Conservation (phyloP, 1,140 invertebrate species). For the Calephelis virginiensis region DNA sequence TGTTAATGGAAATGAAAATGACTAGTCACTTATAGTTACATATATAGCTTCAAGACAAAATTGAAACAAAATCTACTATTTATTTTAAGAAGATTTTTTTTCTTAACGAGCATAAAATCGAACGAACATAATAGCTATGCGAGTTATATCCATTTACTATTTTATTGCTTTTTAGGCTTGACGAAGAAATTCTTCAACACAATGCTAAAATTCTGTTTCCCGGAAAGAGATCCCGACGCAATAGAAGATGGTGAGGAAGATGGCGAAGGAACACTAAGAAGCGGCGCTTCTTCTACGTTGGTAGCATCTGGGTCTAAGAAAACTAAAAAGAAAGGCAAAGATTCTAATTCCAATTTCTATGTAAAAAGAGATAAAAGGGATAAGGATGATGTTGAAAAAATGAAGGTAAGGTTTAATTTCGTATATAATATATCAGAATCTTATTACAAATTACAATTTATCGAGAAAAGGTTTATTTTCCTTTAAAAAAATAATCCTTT, state of each 20-base stretch:
- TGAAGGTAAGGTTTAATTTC: slow-evolving; percentile 84
- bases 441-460: not conserved
- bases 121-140: no score
- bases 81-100: no score
- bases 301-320: slow-evolving; percentile 69
- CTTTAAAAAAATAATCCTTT: no score
- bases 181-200: slow-evolving; percentile 99
- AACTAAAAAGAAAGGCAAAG: slow-evolving; percentile 78
- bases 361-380: slow-evolving; percentile 91
- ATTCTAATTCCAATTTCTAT: slow-evolving; percentile 92
- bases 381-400: slow-evolving; percentile 98
- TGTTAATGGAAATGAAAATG: no score
- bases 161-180: slow-evolving; percentile 79
- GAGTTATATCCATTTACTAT: not conserved
- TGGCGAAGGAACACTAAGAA: slow-evolving; percentile 76
- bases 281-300: slow-evolving; percentile 49
- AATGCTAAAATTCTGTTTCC: slow-evolving; percentile 99
- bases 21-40: no score
- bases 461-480: not conserved
- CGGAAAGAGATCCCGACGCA: slow-evolving; percentile 93
- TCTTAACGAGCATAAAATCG: no score
- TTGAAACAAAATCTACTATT: no score
- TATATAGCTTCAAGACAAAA: no score
- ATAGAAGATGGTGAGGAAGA: slow-evolving; percentile 85
- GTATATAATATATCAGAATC: not conserved